Percentiles rank a stretch among this genome's conserved stretches.
Evolutionary conservation across 2,113 vertebrate species (phyloP).

Genomic region (Cheilinus undulatus): DNA sequence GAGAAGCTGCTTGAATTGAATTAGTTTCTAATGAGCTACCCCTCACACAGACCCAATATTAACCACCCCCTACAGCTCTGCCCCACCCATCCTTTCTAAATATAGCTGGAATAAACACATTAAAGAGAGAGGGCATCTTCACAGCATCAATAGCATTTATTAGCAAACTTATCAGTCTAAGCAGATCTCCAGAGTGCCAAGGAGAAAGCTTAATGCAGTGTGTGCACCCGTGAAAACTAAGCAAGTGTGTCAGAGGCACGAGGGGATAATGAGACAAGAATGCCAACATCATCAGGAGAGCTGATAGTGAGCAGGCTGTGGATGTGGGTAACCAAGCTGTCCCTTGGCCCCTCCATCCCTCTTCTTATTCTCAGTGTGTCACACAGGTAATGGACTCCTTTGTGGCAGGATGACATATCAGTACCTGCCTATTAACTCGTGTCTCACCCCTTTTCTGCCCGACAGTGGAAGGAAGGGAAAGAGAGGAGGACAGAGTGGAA

Average conservation of each 20-base stretch:
- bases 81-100: constrained; percentile 19
- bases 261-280: constrained; percentile 55
- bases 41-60: constrained; percentile 59
- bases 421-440: constrained; percentile 73
- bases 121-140: constrained; percentile 40
- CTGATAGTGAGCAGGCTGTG: constrained; percentile 33
- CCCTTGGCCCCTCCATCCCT: constrained; percentile 56
- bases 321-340: constrained; percentile 50
- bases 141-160: constrained; percentile 73
- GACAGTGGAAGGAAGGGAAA: constrained; percentile 30
- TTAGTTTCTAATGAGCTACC: constrained; percentile 69
- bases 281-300: constrained; percentile 47
- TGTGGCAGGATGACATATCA: constrained; percentile 73
- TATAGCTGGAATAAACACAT: constrained; percentile 50
- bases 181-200: constrained; percentile 43
- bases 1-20: constrained; percentile 64
- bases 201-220: constrained; percentile 31
- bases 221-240: constrained; percentile 76
- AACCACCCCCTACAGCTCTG: constrained; percentile 30
- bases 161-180: constrained; percentile 59
- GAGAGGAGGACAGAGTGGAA: constrained; percentile 4
- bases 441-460: constrained; percentile 58
- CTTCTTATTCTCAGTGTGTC: constrained; percentile 65
- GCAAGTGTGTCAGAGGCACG: constrained; percentile 35
- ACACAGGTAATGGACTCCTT: constrained; percentile 75